phyloP scores from a whole-genome alignment of 2,797 vertebrate genomes.

The Chelonia mydas region DNA sequence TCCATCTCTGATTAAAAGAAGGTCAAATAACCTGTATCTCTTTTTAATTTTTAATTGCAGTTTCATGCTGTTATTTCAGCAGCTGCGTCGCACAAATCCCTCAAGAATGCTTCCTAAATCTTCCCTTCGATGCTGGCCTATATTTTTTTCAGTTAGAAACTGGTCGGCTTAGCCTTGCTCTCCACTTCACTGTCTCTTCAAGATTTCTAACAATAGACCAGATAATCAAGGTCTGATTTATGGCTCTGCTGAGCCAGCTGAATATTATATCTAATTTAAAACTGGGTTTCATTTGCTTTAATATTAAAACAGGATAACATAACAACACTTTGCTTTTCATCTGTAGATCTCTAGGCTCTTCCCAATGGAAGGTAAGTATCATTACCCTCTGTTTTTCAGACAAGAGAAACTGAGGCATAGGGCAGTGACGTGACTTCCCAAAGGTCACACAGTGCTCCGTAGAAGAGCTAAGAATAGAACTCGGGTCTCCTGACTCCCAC shows the following conservation, averaged over 20 bases:
- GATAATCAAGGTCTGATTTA: slow-evolving; percentile 34
- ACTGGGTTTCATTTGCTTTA: neutral
- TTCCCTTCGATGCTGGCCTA: slow-evolving; percentile 51
- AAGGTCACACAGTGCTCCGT: neutral
- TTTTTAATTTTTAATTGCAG: slow-evolving; percentile 69
- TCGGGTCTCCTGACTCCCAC: neutral
- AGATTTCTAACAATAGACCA: slow-evolving; percentile 40
- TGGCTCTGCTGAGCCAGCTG: neutral
- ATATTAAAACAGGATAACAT: neutral
- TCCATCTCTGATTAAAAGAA: slow-evolving; percentile 44
- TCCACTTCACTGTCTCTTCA: slow-evolving; percentile 18
- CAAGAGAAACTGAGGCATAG: fast-evolving
- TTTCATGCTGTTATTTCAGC: slow-evolving; percentile 74
- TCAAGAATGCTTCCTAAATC: slow-evolving; percentile 56
- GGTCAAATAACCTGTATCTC: slow-evolving; percentile 66
- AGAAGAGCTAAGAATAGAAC: neutral
- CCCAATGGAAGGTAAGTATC: fast-evolving
- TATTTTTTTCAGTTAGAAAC: slow-evolving; percentile 40
- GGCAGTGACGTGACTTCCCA: fast-evolving
- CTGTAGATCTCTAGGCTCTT: neutral
- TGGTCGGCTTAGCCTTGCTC: neutral
- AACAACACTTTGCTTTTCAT: fast-evolving
- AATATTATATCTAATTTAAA: neutral
- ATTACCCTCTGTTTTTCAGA: neutral
- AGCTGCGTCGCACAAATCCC: slow-evolving; percentile 52